These are phyloP conservation scores for Norana najaformis DNA, from an alignment of 2,888 invertebrate species.

Conservation along the genomic window DNA sequence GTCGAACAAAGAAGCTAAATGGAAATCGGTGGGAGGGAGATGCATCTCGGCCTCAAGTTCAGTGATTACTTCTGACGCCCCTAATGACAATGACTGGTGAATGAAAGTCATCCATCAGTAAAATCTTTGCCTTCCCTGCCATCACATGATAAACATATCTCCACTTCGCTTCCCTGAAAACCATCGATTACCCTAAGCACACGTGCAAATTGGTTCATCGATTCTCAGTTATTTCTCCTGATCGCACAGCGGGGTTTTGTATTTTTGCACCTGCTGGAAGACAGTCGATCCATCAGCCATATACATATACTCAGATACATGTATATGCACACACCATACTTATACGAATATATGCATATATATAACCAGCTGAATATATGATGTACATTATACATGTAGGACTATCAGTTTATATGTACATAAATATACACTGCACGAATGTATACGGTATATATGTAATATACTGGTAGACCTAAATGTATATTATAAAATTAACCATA, in stretches of 20 bases:
- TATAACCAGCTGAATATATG: too few relatives aligned
- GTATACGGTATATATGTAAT: background rate
- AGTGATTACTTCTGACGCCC: background rate
- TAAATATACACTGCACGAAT: background rate
- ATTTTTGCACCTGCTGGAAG: background rate
- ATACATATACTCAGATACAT: background rate
- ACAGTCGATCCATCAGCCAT: background rate
- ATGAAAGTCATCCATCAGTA: slow-evolving; percentile 13
- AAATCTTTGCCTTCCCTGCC: background rate
- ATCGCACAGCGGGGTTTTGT: background rate
- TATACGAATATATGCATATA: too few relatives aligned
- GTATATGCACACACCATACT: background rate
- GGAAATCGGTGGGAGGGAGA: background rate
- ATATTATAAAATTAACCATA: background rate
- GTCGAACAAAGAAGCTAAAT: background rate
- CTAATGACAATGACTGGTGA: background rate
- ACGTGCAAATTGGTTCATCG: slow-evolving; percentile 1
- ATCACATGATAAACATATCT: background rate
- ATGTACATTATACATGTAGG: too few relatives aligned
- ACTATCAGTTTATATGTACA: background rate
- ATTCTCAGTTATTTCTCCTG: background rate
- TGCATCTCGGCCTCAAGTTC: background rate
- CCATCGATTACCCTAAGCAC: slow-evolving; percentile 13
- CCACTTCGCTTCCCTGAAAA: background rate
- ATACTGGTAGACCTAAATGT: background rate